Base-by-base conservation (phyloP, 2,888 invertebrate genomes). In the Pristionchus fissidentatus region DNA sequence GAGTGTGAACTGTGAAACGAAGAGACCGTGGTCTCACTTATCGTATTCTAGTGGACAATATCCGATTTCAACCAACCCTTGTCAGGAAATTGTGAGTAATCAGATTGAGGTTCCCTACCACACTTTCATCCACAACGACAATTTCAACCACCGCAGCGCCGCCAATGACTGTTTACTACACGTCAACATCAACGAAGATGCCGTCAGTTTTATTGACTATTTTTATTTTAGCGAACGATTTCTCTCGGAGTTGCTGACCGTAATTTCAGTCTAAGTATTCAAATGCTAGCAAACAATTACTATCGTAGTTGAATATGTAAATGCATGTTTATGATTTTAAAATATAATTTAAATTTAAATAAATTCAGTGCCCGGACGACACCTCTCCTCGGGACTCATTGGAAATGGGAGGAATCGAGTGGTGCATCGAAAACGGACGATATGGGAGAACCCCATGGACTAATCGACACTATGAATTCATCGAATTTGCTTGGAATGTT, bases 381-480 rank as follows among this genome's bases (percentile, higher is more conserved):
- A 29, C 80, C 80, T 4, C 80, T 81, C 5, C 29, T 62, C 22
- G 80, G 80, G 19, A 81, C 60, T 13, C 80, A 81, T 15, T 81
- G 80, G 80, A 81, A 81, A 7, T 81, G 80, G 80, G 22, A 29
- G 1, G 78, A 52, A 10, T 41, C 75, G 13, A 49, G 32, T 1
- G 75, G 49, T 15, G 19, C 10, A 10, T 10, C 10, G 49, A n/a
- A 70, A 41, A 41, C 38, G 19, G 77, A 77, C 19, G 70, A 22
- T 8, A 29, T 5, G 5, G 10, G 10, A 10, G 10, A 57, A 38
- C 55, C 41, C 10, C 79, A 57, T n/a, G 57, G 79, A 41, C 38
- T 57, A 22, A 79, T 79, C 57, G 79, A 79, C 29, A 79, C 79
- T 49, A 35, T 79, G 38, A 79, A 79, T 41, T 55, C 57, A 38